A percentile compares a stretch with the other conserved stretches of the same genome.
Conservation (phyloP, 2,888 invertebrate genomes). For the Abrostola triplasia region DNA sequence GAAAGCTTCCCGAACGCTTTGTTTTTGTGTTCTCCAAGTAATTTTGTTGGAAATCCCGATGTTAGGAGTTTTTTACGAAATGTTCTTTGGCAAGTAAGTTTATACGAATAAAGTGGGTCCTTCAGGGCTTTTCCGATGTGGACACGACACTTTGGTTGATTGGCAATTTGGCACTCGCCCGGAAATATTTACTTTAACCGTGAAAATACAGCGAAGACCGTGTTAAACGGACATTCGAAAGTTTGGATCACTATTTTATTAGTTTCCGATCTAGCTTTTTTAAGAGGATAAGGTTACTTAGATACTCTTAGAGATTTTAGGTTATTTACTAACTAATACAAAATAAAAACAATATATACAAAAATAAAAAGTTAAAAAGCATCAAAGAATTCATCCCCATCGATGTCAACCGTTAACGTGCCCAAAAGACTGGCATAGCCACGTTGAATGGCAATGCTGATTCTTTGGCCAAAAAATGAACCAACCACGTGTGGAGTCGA, state of each 20-base stretch:
- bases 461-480: too few species aligned
- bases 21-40: slow-evolving; percentile 10
- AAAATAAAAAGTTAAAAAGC: too few species aligned
- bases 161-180: slow-evolving; percentile 79
- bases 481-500: too few species aligned
- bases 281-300: neutral
- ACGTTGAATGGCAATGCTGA: too few species aligned
- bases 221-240: slow-evolving; percentile 29
- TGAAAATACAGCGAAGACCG: slow-evolving; percentile 53
- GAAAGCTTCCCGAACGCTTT: neutral
- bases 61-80: slow-evolving; percentile 23
- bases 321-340: too few species aligned
- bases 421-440: too few species aligned
- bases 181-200: slow-evolving; percentile 61
- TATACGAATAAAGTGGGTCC: slow-evolving; percentile 55
- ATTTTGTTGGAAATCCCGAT: slow-evolving; percentile 19
- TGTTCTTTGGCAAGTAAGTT: slow-evolving; percentile 58
- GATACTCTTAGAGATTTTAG: neutral
- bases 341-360: too few species aligned
- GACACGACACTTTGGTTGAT: slow-evolving; percentile 75
- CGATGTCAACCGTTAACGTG: too few species aligned
- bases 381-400: too few species aligned
- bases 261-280: neutral
- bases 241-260: neutral
- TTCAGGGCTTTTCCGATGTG: slow-evolving; percentile 64